These are phyloP conservation scores for Eueides isabella DNA, from an alignment of 1,140 invertebrate genomes.

Conservation along the genomic window DNA sequence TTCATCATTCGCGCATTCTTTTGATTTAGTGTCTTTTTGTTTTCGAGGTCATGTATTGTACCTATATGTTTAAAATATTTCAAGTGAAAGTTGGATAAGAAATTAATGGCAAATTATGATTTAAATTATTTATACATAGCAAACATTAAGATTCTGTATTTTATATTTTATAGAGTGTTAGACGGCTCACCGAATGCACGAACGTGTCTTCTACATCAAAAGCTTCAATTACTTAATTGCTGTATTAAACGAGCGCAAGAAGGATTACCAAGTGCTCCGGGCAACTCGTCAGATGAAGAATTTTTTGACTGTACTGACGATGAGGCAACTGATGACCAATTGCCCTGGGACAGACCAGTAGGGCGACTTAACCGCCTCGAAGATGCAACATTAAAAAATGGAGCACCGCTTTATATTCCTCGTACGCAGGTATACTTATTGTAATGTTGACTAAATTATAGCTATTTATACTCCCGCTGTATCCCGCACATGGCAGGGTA, in stretches of 20 bases:
- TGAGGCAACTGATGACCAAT: slow-evolving; percentile 81
- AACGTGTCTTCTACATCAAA: slow-evolving; percentile 96
- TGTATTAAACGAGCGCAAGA: slow-evolving; percentile 89
- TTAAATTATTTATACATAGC: neutral
- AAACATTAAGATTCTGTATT: slow-evolving; percentile 12
- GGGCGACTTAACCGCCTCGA: slow-evolving; percentile 63
- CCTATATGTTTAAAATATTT: slow-evolving; percentile 59
- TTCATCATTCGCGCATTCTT: slow-evolving; percentile 45
- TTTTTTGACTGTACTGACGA: slow-evolving; percentile 93
- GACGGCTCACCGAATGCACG: slow-evolving; percentile 91
- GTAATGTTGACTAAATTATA: neutral
- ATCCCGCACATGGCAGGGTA: too few relatives aligned
- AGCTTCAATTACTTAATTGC: slow-evolving; percentile 97
- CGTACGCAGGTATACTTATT: slow-evolving; percentile 62
- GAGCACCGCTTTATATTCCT: slow-evolving; percentile 68
- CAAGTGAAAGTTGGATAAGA: slow-evolving; percentile 69
- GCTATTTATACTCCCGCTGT: too few relatives aligned
- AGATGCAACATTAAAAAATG: slow-evolving; percentile 66
- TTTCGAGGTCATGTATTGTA: slow-evolving; percentile 62
- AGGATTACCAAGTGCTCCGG: slow-evolving; percentile 50
- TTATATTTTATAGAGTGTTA: slow-evolving; percentile 83
- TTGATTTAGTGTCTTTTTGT: slow-evolving; percentile 69
- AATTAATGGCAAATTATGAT: neutral
- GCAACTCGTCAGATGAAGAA: slow-evolving; percentile 88
- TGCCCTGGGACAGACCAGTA: slow-evolving; percentile 83